Conservation (phyloP, 2,113 vertebrate species). For the Ciconia stormi region DNA sequence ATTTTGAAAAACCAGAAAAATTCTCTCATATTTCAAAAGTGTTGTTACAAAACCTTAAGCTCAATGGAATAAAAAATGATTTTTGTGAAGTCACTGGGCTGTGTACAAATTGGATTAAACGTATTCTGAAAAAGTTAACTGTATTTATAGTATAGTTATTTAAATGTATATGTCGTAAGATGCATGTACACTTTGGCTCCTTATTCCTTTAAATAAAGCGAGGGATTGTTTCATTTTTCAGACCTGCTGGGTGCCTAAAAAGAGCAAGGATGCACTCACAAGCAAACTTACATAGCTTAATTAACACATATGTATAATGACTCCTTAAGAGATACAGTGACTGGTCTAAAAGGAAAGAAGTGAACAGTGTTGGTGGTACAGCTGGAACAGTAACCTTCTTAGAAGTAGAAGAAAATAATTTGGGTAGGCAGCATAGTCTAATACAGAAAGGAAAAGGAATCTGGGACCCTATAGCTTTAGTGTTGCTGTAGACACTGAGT, state of each 20-base stretch:
- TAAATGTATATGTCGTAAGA: not conserved
- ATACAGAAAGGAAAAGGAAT: not conserved
- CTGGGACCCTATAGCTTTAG: not conserved
- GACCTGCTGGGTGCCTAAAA: not conserved
- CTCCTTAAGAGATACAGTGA: not conserved
- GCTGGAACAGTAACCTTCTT: not conserved
- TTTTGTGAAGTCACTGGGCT: not conserved
- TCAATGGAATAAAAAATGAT: not conserved
- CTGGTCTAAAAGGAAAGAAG: not conserved
- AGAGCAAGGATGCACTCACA: not conserved
- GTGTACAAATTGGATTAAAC: not conserved
- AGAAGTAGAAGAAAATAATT: not conserved
- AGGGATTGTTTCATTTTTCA: not conserved
- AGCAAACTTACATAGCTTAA: not conserved
- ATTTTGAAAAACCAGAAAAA: not conserved
- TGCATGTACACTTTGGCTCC: not conserved
- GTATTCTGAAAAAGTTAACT: not conserved
- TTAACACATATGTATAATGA: not conserved
- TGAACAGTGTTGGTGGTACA: not conserved
- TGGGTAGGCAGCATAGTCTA: not conserved
- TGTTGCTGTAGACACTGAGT: not conserved
- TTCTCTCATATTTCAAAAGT: not conserved
- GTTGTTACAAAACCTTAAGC: not conserved
- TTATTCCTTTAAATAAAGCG: not conserved
- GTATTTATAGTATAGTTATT: not conserved